phyloP scores from a whole-genome alignment of 2,797 vertebrate species.

The Typhlichthys subterraneus region DNA sequence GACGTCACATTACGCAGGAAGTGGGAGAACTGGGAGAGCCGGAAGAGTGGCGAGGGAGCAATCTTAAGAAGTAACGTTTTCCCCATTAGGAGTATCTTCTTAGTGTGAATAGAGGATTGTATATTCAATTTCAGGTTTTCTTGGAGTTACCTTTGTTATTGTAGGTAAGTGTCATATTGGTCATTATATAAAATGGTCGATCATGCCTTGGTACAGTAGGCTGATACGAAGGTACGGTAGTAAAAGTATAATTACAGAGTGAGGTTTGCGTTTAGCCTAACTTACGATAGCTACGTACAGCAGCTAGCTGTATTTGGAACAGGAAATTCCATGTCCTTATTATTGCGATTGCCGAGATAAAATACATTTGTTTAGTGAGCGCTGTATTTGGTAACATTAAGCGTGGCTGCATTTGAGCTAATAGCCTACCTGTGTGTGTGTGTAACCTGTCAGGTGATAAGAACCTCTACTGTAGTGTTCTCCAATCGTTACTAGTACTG shows the following conservation, averaged over 20 bases:
- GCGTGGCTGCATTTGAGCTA: no score
- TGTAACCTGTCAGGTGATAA: no score
- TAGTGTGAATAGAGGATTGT: slow-evolving; percentile 2
- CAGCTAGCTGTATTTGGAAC: slow-evolving; percentile 40
- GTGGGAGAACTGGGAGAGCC: slow-evolving; percentile 58
- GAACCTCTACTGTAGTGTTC: background rate
- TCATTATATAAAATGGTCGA: background rate
- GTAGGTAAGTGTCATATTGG: slow-evolving; percentile 39
- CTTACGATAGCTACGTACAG: slow-evolving; percentile 28
- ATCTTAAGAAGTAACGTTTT: background rate
- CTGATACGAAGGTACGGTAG: slow-evolving; percentile 5
- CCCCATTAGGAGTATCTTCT: background rate
- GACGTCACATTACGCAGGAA: slow-evolving; percentile 33
- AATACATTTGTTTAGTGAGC: background rate
- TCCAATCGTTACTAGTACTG: background rate
- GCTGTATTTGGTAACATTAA: background rate
- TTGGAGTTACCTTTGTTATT: slow-evolving; percentile 5
- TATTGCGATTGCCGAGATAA: background rate
- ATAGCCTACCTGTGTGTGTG: no score
- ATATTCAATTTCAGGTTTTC: background rate
- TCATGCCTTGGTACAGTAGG: background rate
- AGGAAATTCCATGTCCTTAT: slow-evolving; percentile 57
- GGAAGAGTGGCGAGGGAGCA: slow-evolving; percentile 37
- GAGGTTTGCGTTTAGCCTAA: slow-evolving; percentile 25
- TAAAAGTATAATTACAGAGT: slow-evolving; percentile 20